Conservation (phyloP, 2,113 vertebrate genomes). For the Kryptolebias marmoratus region DNA sequence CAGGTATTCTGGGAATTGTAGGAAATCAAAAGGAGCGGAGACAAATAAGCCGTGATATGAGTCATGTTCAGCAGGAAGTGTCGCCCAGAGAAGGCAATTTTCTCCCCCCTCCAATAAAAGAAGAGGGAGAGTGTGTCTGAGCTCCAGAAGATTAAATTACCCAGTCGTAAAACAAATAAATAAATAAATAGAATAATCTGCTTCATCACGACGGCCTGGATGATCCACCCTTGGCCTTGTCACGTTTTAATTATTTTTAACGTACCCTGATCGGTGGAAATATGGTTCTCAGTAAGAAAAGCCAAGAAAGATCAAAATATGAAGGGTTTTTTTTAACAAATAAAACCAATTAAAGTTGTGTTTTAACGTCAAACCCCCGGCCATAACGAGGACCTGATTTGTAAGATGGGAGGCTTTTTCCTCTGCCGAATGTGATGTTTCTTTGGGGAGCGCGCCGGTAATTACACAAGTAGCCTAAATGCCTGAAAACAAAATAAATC, state of each 20-base stretch:
- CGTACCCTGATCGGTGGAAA: not conserved
- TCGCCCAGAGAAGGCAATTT: not conserved
- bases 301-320: not conserved
- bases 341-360: not conserved
- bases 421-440: not conserved
- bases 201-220: not conserved
- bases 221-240: not conserved
- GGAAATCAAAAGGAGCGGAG: conserved; percentile 20
- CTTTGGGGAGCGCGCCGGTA: conserved; percentile 26
- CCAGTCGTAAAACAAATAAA: not conserved
- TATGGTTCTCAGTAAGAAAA: not conserved
- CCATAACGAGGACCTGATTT: not conserved
- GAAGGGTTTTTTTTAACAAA: not conserved
- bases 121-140: not conserved
- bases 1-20: conserved; percentile 54
- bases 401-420: conserved; percentile 18
- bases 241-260: not conserved
- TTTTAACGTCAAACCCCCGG: not conserved
- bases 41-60: conserved; percentile 33
- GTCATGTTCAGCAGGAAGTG: conserved; percentile 11
- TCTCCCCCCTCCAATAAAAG: not conserved
- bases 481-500: conserved; percentile 43
- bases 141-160: not conserved
- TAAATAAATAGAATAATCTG: not conserved
- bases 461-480: conserved; percentile 32